Percentiles rank a stretch among this genome's conserved stretches.
These are phyloP conservation scores for Calypte anna DNA, from an alignment of 2,113 vertebrate species.

Conservation along the genomic window DNA sequence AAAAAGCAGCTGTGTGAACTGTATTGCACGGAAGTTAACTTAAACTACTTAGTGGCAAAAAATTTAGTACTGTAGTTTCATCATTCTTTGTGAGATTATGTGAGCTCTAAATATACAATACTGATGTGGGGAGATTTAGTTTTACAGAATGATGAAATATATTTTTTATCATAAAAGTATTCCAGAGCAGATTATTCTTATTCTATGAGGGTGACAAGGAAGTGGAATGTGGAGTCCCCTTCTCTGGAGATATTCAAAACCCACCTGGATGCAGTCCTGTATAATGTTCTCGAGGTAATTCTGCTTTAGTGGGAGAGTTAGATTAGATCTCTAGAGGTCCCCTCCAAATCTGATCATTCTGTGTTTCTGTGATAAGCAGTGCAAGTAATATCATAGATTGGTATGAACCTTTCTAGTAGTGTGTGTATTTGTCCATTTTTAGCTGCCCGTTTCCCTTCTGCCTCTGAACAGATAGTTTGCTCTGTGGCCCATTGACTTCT, in stretches of 20 bases:
- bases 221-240: too few species aligned
- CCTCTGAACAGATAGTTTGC: background rate
- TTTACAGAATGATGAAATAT: background rate
- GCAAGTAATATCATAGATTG: background rate
- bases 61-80: background rate
- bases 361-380: background rate
- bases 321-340: too few species aligned
- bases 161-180: background rate
- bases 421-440: background rate
- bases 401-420: background rate
- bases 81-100: background rate
- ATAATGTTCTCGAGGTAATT: too few species aligned
- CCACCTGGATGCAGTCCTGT: too few species aligned
- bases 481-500: background rate
- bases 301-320: too few species aligned
- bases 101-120: background rate
- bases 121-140: background rate
- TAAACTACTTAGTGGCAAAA: slow-evolving; percentile 5
- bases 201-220: background rate
- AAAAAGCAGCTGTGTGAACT: slow-evolving; percentile 21
- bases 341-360: too few species aligned
- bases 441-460: background rate
- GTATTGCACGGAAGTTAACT: background rate
- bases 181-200: background rate
- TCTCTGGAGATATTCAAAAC: too few species aligned